Base-by-base conservation (phyloP, 2,113 vertebrate genomes). In the Pelobates fuscus region DNA sequence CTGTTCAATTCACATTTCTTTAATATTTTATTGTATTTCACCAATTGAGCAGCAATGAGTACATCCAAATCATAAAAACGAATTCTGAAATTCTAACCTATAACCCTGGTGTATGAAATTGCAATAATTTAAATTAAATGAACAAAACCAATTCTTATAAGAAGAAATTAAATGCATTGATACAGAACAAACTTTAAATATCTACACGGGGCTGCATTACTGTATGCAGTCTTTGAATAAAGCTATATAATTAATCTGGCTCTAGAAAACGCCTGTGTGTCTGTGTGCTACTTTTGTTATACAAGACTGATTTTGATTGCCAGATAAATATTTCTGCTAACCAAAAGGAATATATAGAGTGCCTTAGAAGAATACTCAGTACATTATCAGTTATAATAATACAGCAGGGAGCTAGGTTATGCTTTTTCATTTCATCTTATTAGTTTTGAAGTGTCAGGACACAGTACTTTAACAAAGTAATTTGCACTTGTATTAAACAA, bases 231-330 rank as follows among this genome's bases (percentile, higher is more conserved):
- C 44, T 26, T 54, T 29, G 15, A 52, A 54, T 3, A 18, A 54
- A 68, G 20, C 49, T 17, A 68, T 26, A 55, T 68, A 27, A 55
- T 52, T 54, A 55, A 68, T 32, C 46, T 32, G 27, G 52, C 66
- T 54, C 44, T 11, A 8, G 15, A 14, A 49, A 17, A 8, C 10
- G 17, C 29, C 17, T 68, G 44, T 32, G 29, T 30, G n/a, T n/a
- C n/a, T n/a, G 24, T 21, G 46, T 68, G 49, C 66, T 24, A 27
- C 66, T 25, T 54, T 37, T 55, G n/a, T 37, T 68, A 54, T 54
- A 54, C 26, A 68, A 68, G 66, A 30, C 46, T 37, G 30, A 55
- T 68, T 68, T 68, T 29, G 52, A 68, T 68, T 23, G 29, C 10
- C 27, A 55, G 66, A 69, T 29, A 57, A 55, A 57, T 57, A 55